A percentile compares a stretch with the other conserved stretches of the same genome.
These are phyloP conservation scores for Drosophila mimica DNA, from an alignment of 2,888 invertebrate genomes.

Conservation along the genomic window DNA sequence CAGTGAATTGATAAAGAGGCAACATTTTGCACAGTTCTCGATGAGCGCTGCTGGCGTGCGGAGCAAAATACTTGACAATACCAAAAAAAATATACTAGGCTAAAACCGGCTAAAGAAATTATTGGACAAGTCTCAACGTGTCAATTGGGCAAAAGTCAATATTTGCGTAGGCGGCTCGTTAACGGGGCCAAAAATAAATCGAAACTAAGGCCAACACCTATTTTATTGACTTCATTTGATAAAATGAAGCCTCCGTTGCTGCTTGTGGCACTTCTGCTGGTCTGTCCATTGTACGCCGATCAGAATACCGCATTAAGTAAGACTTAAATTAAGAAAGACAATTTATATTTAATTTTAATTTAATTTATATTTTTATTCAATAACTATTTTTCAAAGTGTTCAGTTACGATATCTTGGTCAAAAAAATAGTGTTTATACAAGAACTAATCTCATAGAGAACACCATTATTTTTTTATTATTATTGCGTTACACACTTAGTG, in stretches of 20 bases:
- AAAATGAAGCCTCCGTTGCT: conserved; percentile 39
- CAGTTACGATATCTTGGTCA: not conserved
- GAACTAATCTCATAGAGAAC: not conserved
- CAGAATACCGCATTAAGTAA: conserved; percentile 46
- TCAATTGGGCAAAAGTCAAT: conserved; percentile 51
- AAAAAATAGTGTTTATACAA: not conserved
- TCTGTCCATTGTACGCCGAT: conserved; percentile 14
- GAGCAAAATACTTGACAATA: conserved; percentile 8
- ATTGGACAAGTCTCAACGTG: conserved; percentile 24
- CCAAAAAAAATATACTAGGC: not conserved
- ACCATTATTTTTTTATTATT: too few species aligned
- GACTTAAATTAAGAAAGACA: not conserved
- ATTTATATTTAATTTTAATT: too few species aligned
- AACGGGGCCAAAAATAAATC: conserved; percentile 36
- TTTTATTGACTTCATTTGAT: not conserved
- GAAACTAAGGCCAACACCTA: not conserved
- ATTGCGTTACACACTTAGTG: not conserved
- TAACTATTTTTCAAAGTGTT: not conserved
- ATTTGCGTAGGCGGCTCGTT: conserved; percentile 58
- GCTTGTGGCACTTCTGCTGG: conserved; percentile 24
- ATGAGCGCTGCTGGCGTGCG: conserved; percentile 29
- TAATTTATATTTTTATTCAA: too few species aligned
- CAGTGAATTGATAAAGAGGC: conserved; percentile 4
- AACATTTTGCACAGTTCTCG: conserved; percentile 53
- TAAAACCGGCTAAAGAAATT: not conserved